Base-by-base conservation (phyloP, 2,113 vertebrate genomes). In the Cephalopholis sonnerati region DNA sequence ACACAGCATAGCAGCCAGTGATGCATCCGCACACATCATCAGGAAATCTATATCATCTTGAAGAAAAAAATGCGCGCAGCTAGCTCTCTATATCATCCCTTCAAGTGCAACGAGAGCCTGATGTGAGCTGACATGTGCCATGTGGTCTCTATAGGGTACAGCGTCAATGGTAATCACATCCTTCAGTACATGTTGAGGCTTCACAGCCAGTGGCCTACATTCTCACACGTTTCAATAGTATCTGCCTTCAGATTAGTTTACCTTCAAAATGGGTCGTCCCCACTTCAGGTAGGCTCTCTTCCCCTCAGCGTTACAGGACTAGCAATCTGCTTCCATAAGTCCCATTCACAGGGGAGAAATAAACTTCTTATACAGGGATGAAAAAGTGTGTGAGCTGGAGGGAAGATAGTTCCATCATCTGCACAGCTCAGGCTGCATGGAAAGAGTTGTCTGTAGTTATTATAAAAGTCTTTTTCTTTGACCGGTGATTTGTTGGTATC, bases 261-360 rank as follows among this genome's bases (percentile, higher is more conserved):
- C 69, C 59, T n/a, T 51, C 24, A 44, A 91, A 89, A 61, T 89
- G 69, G 90, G 86, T 86, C 73, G 2, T 25, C 25, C 1, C 59
- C 59, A 25, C 74, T 74, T 79, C 68, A 86, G 72, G 83, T 27
- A 16, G 20, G 64, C 78, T 74, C 27, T 71, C 53, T 62, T 78
- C 54, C 32, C 41, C 32, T 55, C 59, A 39, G 13, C 13, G 5
- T 8, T 53, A 53, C 62, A 71, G 70, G 70, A 68, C 15, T 2
- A 74, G 11, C 48, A 67, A 63, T 61, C 50, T 7, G 65, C 59
- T 17, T 77, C 59, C 36, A 41, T 62, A 67, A 69, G 27, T 84
- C 54, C 36, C 2, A 32, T 53, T 46, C 54, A 0, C 66, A 6
- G 18, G 32, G 71, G 68, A 22, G 74, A 67, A 24, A 3, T 13